These are phyloP conservation scores for Diachasmimorpha longicaudata DNA, from an alignment of 1,140 invertebrate genomes.

Conservation along the genomic window DNA sequence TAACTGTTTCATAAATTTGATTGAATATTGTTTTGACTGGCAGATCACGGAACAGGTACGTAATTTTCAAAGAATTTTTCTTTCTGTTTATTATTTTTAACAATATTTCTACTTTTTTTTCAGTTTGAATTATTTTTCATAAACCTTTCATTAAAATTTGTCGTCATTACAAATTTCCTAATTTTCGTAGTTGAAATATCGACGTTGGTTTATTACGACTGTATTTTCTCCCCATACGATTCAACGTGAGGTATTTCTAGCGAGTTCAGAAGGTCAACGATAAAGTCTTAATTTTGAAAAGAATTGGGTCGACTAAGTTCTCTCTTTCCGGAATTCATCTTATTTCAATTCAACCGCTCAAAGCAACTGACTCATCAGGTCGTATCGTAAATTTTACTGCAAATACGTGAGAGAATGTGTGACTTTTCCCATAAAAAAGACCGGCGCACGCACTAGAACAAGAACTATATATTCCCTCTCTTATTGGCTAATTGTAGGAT, in stretches of 20 bases:
- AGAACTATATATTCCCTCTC: background rate
- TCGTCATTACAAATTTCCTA: too few relatives aligned
- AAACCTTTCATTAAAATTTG: too few relatives aligned
- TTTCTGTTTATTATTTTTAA: too few relatives aligned
- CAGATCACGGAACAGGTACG: too few relatives aligned
- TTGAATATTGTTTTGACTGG: too few relatives aligned
- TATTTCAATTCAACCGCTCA: background rate
- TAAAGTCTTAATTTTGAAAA: background rate
- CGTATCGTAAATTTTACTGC: background rate
- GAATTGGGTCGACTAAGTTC: background rate
- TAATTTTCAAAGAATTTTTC: too few relatives aligned
- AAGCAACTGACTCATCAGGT: background rate
- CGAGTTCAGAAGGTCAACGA: background rate
- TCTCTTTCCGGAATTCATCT: background rate
- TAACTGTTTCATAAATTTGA: too few relatives aligned
- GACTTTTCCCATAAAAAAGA: background rate
- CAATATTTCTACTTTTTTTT: too few relatives aligned
- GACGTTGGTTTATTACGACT: too few relatives aligned
- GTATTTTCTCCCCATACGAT: background rate
- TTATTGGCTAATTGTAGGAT: conserved; percentile 17
- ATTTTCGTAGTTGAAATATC: too few relatives aligned
- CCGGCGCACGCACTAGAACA: background rate
- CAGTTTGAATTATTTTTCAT: too few relatives aligned
- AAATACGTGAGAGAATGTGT: conserved; percentile 1
- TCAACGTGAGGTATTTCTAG: background rate